A percentile compares a stretch with the other conserved stretches of the same genome.
Evolutionary conservation across 1,140 invertebrate species (phyloP).

Genomic region (Ceratitis capitata): DNA sequence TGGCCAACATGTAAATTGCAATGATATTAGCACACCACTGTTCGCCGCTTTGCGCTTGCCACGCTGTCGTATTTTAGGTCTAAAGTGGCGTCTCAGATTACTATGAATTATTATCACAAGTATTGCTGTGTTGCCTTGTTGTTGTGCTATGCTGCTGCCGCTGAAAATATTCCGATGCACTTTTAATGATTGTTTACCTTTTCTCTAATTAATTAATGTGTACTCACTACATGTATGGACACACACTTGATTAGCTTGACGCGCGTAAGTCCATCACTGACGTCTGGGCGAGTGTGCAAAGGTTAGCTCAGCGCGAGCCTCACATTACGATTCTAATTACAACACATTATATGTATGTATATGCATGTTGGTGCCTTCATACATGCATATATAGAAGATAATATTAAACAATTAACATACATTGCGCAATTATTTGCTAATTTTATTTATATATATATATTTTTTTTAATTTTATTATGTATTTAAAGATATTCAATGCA

Average conservation of each 20-base stretch:
- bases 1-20: background rate
- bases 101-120: background rate
- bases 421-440: too few species aligned
- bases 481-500: too few species aligned
- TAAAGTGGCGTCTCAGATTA: background rate
- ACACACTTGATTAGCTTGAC: background rate
- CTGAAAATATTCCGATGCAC: background rate
- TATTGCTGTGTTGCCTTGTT: background rate
- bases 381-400: too few species aligned
- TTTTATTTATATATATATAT: too few species aligned
- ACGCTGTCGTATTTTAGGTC: background rate
- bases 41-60: background rate
- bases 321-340: background rate
- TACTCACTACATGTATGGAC: background rate
- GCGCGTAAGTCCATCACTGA: background rate
- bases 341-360: background rate
- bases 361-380: background rate
- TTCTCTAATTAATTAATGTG: background rate
- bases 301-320: too few species aligned
- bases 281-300: background rate
- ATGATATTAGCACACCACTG: background rate
- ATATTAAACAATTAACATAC: too few species aligned
- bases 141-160: background rate
- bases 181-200: conserved; percentile 17
- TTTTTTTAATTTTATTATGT: too few species aligned